A percentile compares a stretch with the other conserved stretches of the same genome.
Conservation (phyloP, 2,888 invertebrate genomes). For the Liodrosophila aerea region DNA sequence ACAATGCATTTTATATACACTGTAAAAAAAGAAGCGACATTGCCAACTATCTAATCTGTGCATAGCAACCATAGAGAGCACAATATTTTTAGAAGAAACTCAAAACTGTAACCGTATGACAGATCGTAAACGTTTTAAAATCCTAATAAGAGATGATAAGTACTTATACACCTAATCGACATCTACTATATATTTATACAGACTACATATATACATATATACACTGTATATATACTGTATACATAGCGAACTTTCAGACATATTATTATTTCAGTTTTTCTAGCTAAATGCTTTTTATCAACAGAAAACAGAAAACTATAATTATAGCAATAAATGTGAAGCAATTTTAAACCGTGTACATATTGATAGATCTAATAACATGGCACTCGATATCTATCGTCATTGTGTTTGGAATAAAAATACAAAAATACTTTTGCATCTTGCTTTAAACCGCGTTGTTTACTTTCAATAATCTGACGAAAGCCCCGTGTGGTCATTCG, state of each 20-base stretch:
- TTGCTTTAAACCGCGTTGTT: slow-evolving; percentile 29
- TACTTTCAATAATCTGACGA: background rate
- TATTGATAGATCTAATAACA: slow-evolving; percentile 33
- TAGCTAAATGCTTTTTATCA: slow-evolving; percentile 67
- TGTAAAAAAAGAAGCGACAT: slow-evolving; percentile 16
- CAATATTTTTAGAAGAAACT: slow-evolving; percentile 44
- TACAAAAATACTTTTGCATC: slow-evolving; percentile 39
- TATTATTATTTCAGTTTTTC: slow-evolving; percentile 45
- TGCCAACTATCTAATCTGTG: slow-evolving; percentile 46
- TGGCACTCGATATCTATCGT: slow-evolving; percentile 22
- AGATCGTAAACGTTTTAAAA: background rate
- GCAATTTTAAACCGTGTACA: slow-evolving; percentile 26
- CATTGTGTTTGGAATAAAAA: slow-evolving; percentile 48
- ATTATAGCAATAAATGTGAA: slow-evolving; percentile 30
- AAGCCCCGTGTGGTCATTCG: background rate
- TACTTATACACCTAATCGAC: slow-evolving; percentile 25
- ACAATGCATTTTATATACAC: slow-evolving; percentile 64
- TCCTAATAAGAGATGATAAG: slow-evolving; percentile 39
- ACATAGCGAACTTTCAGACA: slow-evolving; percentile 45
- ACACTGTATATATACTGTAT: slow-evolving; percentile 13
- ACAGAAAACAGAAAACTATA: slow-evolving; percentile 8
- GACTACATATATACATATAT: slow-evolving; percentile 22
- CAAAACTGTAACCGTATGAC: slow-evolving; percentile 22
- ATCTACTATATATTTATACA: slow-evolving; percentile 31
- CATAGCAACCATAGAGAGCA: slow-evolving; percentile 50